Evolutionary conservation across 2,797 vertebrate genomes (phyloP).

Genomic region (Helicolenus hilgendorfi): DNA sequence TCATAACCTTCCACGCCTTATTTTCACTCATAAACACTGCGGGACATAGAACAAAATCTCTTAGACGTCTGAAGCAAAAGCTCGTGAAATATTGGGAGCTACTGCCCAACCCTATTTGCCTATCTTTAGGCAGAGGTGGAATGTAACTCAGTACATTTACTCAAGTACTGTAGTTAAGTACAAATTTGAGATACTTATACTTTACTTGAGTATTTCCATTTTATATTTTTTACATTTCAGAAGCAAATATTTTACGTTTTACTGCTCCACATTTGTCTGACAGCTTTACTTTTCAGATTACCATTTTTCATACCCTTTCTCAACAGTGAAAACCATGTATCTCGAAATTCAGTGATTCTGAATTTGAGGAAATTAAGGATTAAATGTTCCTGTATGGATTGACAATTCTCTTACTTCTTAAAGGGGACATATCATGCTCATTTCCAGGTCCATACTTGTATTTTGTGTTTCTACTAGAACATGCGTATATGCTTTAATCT

Average conservation of each 20-base stretch:
- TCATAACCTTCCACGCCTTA: conserved; percentile 6
- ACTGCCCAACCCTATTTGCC: neutral
- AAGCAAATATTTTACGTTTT: neutral
- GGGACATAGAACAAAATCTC: neutral
- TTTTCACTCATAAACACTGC: conserved; percentile 17
- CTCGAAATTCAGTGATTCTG: neutral
- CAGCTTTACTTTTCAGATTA: neutral
- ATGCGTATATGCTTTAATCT: too few relatives aligned
- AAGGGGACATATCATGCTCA: too few relatives aligned
- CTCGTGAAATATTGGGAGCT: neutral
- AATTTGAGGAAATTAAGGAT: neutral
- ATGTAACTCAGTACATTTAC: neutral
- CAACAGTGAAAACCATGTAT: neutral
- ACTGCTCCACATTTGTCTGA: neutral
- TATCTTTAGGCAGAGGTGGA: neutral
- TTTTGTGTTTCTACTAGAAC: too few relatives aligned
- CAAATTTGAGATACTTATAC: neutral
- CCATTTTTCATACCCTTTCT: neutral
- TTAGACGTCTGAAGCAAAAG: neutral
- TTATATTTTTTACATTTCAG: neutral
- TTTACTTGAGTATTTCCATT: neutral
- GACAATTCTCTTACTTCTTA: neutral
- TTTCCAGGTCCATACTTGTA: too few relatives aligned
- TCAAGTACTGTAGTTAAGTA: neutral
- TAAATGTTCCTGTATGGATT: neutral